phyloP scores from a whole-genome alignment of 2,888 invertebrate species.

The Troides helena region DNA sequence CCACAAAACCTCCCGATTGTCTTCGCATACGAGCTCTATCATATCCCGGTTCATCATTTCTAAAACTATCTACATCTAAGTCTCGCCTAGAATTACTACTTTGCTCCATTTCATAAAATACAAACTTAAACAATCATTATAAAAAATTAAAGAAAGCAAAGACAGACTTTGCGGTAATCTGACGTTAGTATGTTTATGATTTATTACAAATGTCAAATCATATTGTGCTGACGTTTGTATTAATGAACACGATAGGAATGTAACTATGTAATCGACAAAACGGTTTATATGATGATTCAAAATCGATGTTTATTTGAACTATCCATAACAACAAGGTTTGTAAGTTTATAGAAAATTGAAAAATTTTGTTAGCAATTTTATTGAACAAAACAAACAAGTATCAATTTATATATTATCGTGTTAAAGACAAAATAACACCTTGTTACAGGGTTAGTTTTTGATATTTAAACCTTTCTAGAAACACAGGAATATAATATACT shows the following conservation, averaged over 20 bases:
- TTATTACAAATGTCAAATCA: constrained; percentile 21
- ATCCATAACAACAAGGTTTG: no score
- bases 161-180: constrained; percentile 18
- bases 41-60: constrained; percentile 70
- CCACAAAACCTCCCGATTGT: constrained; percentile 87
- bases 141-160: constrained; percentile 3
- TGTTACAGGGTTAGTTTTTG: no score
- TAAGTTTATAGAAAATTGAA: no score
- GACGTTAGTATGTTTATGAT: constrained; percentile 15
- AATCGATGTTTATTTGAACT: no score
- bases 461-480: no score
- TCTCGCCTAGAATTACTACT: constrained; percentile 60
- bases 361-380: no score
- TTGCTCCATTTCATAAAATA: constrained; percentile 58
- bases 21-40: constrained; percentile 79
- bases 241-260: neutral
- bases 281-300: no score
- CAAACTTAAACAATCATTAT: constrained; percentile 31
- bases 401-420: no score
- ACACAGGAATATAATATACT: no score
- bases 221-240: constrained; percentile 15
- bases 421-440: no score
- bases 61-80: constrained; percentile 69
- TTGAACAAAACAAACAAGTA: no score
- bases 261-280: neutral